These are phyloP conservation scores for Smittia sp. DNA, from an alignment of 2,888 invertebrate species.

Conservation along the genomic window DNA sequence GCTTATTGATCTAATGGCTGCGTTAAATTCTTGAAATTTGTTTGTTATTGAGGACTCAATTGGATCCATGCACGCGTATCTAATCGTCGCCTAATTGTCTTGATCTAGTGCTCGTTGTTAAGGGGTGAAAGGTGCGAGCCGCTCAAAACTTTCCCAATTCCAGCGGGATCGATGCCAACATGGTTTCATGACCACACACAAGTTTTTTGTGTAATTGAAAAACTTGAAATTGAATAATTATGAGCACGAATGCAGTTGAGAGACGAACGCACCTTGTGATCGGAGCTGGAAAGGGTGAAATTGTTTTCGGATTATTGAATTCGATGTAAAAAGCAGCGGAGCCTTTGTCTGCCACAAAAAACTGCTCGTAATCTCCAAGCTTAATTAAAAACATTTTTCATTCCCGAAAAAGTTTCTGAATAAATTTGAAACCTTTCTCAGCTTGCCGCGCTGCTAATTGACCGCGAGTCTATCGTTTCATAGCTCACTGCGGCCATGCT, in stretches of 20 bases:
- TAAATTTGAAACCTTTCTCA: constrained; percentile 37
- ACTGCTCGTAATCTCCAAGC: constrained; percentile 30
- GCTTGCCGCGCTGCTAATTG: constrained; percentile 30
- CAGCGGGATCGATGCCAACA: background rate
- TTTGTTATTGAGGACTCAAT: constrained; percentile 12
- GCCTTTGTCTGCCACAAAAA: background rate
- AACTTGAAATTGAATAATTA: constrained; percentile 1
- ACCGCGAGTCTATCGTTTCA: constrained; percentile 20
- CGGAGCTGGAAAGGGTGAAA: constrained; percentile 8
- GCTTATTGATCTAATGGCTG: constrained; percentile 30
- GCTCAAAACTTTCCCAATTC: constrained; percentile 1
- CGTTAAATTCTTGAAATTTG: background rate
- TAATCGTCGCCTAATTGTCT: constrained; percentile 23
- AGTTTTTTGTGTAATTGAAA: constrained; percentile 14
- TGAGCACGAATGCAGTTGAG: background rate
- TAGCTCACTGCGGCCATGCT: constrained; percentile 5
- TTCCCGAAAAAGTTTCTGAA: constrained; percentile 1
- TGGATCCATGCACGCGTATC: constrained; percentile 30
- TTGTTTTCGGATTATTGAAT: background rate
- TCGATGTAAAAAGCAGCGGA: background rate
- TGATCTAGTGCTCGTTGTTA: background rate
- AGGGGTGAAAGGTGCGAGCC: constrained; percentile 27
- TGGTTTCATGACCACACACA: background rate
- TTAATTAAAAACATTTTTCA: constrained; percentile 29
- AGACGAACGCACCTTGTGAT: background rate